Evolutionary conservation across 2,888 invertebrate species (phyloP).

Genomic region (Stenolophus ochropezus): DNA sequence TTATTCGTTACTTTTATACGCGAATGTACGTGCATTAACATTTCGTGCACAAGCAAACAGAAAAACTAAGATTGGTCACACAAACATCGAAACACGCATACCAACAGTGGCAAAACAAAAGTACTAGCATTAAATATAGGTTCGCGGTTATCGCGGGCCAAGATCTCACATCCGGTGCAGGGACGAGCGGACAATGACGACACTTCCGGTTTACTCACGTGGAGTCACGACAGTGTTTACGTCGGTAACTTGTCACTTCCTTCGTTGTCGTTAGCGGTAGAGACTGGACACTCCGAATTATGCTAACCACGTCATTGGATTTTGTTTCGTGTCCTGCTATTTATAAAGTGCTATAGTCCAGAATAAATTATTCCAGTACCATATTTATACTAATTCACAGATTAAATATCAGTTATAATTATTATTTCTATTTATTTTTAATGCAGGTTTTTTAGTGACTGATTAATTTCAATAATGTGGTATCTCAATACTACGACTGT

Average conservation of each 20-base stretch:
- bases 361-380: background rate
- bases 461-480: too few relatives aligned
- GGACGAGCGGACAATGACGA: conserved; percentile 58
- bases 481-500: too few relatives aligned
- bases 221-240: conserved; percentile 65
- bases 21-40: conserved; percentile 39
- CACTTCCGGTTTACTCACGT: conserved; percentile 56
- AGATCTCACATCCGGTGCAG: conserved; percentile 57
- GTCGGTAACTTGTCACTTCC: conserved; percentile 68
- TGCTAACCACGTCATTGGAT: conserved; percentile 1
- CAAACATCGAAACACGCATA: conserved; percentile 51
- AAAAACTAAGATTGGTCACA: conserved; percentile 57
- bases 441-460: too few relatives aligned
- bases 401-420: too few relatives aligned
- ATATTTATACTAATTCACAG: too few relatives aligned
- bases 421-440: too few relatives aligned
- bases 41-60: conserved; percentile 51
- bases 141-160: conserved; percentile 53
- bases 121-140: conserved; percentile 56
- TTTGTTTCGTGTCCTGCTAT: background rate
- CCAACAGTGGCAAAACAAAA: conserved; percentile 59
- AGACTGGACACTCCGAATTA: conserved; percentile 3
- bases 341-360: conserved; percentile 18
- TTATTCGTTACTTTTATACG: conserved; percentile 52
- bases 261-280: background rate